Base-by-base conservation (phyloP, 2,113 vertebrate genomes). In the Origma solitaria region DNA sequence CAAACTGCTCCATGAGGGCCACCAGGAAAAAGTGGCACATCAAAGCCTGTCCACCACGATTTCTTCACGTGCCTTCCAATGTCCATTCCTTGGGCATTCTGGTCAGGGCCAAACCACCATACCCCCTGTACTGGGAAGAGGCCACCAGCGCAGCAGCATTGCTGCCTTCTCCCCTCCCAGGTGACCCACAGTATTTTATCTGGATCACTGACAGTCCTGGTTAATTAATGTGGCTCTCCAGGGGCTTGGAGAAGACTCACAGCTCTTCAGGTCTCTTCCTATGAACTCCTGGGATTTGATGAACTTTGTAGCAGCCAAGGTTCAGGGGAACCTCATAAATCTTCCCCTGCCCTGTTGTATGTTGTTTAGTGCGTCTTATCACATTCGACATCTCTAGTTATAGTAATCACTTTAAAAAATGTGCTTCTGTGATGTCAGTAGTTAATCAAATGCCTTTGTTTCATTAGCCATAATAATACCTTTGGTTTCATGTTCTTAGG, bases 381-480 rank as follows among this genome's bases (percentile, higher is more conserved):
- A 76, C 0, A 0, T 82, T 96, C 3, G 1, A 83, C 90, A 96
- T 96, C 96, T 97, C 90, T 93, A 71, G 90, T 76, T 81, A 15
- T 16, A 95, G 51, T 90, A 93, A 96, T 96, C 72, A 64, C 65
- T 92, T 94, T 57, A 2, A 53, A 82, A 95, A 95, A 92, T 68
- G 24, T 86, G 44, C 42, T 96, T 91, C 75, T 77, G 76, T 35
- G 0, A 88, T 94, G 88, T 94, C 94, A 90, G 95, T 95, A 96
- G 95, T 96, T 94, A 96, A 97, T 96, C 94, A 97, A 95, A 95
- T 66, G 51, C 86, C 76, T 96, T 95, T 97, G 96, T 95, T 96
- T 77, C 69, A 64, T 94, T 96, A 95, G 88, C 92, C 51, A 57
- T 96, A 95, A 91, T 82, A 95, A 60, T 66, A 64, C 58, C 20